phyloP scores from a whole-genome alignment of 2,888 invertebrate species.

The Oscheius sp. region DNA sequence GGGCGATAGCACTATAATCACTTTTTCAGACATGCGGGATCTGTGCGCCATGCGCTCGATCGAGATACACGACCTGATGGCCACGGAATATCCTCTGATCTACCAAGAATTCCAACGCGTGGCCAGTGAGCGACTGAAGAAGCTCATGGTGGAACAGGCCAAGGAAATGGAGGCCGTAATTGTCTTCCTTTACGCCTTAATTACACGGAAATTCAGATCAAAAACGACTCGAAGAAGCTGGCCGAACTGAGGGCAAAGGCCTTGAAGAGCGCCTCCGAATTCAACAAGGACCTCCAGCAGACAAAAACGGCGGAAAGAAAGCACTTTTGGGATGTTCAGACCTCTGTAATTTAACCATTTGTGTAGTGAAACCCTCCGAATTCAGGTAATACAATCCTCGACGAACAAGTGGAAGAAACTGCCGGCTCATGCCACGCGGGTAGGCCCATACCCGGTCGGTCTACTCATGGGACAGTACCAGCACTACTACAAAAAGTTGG shows the following conservation, averaged over 20 bases:
- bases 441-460: constrained; percentile 84
- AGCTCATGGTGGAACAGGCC: constrained; percentile 74
- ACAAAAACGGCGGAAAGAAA: constrained; percentile 82
- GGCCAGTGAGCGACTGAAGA: constrained; percentile 73
- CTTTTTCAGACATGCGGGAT: constrained; percentile 60
- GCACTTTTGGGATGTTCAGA: constrained; percentile 91
- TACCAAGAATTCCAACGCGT: constrained; percentile 79
- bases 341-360: constrained; percentile 75
- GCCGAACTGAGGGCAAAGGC: constrained; percentile 84
- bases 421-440: constrained; percentile 44
- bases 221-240: constrained; percentile 72
- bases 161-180: constrained; percentile 75
- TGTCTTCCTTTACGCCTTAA: constrained; percentile 7
- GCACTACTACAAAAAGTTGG: constrained; percentile 83
- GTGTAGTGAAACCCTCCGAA: too few species aligned
- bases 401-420: constrained; percentile 47
- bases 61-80: constrained; percentile 94
- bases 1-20: too few species aligned
- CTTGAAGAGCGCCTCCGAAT: constrained; percentile 80
- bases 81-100: constrained; percentile 91
- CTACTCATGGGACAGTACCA: constrained; percentile 96
- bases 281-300: constrained; percentile 86
- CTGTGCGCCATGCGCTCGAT: constrained; percentile 66
- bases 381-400: constrained; percentile 60
- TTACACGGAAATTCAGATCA: constrained; percentile 44